Percentiles rank a stretch among this genome's conserved stretches.
These are phyloP conservation scores for Cyprinodon diabolis DNA, from an alignment of 2,797 vertebrate species.

Conservation along the genomic window DNA sequence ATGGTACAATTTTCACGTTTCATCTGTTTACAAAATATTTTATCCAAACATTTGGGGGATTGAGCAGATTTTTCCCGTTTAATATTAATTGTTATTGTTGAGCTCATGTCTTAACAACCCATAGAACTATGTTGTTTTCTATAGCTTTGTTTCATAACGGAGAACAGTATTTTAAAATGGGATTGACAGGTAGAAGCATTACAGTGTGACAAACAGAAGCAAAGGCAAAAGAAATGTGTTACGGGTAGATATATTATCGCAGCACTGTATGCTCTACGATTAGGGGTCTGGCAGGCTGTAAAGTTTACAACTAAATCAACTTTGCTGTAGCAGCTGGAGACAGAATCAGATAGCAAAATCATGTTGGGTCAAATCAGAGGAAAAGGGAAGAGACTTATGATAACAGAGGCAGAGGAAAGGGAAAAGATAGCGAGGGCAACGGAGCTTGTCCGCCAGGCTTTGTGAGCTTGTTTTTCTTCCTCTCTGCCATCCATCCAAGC, in stretches of 20 bases:
- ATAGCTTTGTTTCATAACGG: neutral
- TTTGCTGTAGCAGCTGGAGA: slow-evolving; percentile 4
- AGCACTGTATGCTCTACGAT: neutral
- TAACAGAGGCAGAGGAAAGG: slow-evolving; percentile 22
- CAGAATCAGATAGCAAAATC: slow-evolving; percentile 38
- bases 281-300: neutral
- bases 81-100: too few species aligned
- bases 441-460: slow-evolving; percentile 77
- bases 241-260: neutral
- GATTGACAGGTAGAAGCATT: neutral
- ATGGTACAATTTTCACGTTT: too few species aligned
- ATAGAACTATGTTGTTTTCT: too few species aligned
- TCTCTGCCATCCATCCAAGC: slow-evolving; percentile 76
- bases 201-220: neutral
- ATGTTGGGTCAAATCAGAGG: slow-evolving; percentile 20
- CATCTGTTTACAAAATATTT: too few species aligned
- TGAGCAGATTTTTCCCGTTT: too few species aligned
- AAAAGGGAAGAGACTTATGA: neutral
- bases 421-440: slow-evolving; percentile 62
- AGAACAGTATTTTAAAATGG: neutral
- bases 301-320: slow-evolving; percentile 1
- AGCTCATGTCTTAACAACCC: too few species aligned
- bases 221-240: neutral
- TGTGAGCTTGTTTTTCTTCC: slow-evolving; percentile 68
- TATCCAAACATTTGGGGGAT: too few species aligned